Evolutionary conservation across 2,888 invertebrate genomes (phyloP), one percentile per base, ranked within the genome.

Genomic region (Luperina nickerlii): DNA sequence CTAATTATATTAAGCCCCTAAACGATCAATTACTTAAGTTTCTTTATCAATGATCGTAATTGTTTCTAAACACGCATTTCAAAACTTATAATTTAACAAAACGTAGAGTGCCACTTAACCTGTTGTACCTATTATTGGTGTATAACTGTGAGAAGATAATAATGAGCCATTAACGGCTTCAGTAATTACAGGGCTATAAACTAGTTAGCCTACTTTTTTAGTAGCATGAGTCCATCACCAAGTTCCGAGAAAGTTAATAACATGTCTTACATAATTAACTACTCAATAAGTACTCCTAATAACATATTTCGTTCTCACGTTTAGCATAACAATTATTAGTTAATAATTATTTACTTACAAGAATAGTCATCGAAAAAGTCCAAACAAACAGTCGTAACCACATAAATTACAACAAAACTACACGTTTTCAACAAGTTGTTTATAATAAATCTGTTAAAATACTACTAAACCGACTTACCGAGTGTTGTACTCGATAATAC

Each of bases 401-500:
- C 69, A 48, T 65, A 62, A 66, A 66, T 63, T 76, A 38, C 38
- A 45, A 71, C 32, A 81, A 82, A 73, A 74, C 54, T 74, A 73
- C 13, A 42, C 65, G 15, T 32, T 66, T 72, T 80, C 84, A 82
- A 84, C 79, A 76, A 81, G 76, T 81, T 79, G 79, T 67, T 77
- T 66, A 32, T 71, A 79, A 73, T 70, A 78, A 79, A 86, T 71
- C 32, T 65, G 13, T 38, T 54, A 48, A 70, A 84, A 38, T 75
- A 73, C 57, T 74, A 66, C n/a, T 78, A 9, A 74, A 76, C 73
- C 32, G 54, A 87, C 89, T 89, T 86, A 89, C 89, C 87, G 78
- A 68, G 69, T 79, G 63, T 67, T 84, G 78, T 76, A 75, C 76
- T 84, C 79, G 79, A 81, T 78, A 81, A 70, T 76, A 77, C 83